These are phyloP conservation scores for Heterotilapia buettikoferi DNA, from an alignment of 2,113 vertebrate genomes.

Conservation along the genomic window DNA sequence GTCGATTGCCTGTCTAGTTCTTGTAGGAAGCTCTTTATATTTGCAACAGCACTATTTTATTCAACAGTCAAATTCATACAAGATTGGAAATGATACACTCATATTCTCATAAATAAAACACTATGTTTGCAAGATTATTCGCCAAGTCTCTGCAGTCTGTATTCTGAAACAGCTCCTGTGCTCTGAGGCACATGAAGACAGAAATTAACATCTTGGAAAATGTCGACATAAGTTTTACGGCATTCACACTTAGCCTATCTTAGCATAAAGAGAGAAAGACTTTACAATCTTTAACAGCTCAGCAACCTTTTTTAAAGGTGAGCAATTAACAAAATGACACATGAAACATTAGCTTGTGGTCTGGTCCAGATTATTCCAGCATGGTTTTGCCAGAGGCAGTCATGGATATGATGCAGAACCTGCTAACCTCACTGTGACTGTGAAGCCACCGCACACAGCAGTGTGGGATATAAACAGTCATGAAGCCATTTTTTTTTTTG, in stretches of 20 bases:
- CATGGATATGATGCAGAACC: background rate
- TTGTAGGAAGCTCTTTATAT: background rate
- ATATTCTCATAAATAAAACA: background rate
- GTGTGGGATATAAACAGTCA: background rate
- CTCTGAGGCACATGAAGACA: rapidly evolving
- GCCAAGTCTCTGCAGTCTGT: background rate
- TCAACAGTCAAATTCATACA: background rate
- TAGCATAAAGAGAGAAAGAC: background rate
- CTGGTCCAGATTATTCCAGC: background rate
- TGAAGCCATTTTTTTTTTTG: rapidly evolving
- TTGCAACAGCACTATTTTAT: background rate
- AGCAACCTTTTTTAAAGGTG: background rate
- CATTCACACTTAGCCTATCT: background rate
- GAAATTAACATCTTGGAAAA: background rate
- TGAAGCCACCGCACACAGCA: background rate
- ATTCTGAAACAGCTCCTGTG: background rate
- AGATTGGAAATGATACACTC: background rate
- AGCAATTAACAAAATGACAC: background rate
- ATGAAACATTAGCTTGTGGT: background rate
- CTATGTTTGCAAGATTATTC: background rate
- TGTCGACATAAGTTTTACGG: background rate
- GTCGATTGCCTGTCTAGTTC: background rate
- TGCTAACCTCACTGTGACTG: background rate
- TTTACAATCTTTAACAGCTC: background rate
- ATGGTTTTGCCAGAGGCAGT: background rate